Evolutionary conservation across 2,113 vertebrate genomes (phyloP).

Genomic region (Rhinoderma darwinii): DNA sequence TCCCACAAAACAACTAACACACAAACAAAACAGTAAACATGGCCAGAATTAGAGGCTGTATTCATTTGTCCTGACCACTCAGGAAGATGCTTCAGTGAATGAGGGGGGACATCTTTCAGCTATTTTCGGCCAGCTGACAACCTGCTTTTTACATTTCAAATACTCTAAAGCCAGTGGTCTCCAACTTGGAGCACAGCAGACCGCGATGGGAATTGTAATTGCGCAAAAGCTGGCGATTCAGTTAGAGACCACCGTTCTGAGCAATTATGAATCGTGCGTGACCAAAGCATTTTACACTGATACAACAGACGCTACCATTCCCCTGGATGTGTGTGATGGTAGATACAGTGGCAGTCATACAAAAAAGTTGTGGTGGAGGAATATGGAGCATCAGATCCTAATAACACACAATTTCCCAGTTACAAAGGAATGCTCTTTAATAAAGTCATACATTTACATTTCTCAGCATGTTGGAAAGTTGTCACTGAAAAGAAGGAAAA

Average conservation of each 20-base stretch:
- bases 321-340: not conserved
- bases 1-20: no score
- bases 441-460: slow-evolving; percentile 29
- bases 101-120: no score
- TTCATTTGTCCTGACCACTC: not conserved
- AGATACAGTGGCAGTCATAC: not conserved
- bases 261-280: no score
- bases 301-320: no score
- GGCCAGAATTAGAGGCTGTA: not conserved
- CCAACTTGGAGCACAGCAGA: not conserved
- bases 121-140: not conserved
- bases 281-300: not conserved
- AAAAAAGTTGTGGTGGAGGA: not conserved
- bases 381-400: not conserved
- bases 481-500: not conserved
- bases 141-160: not conserved
- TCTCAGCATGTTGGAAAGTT: slow-evolving; percentile 14
- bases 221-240: not conserved
- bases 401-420: not conserved
- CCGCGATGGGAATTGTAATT: not conserved
- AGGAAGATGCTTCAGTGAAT: no score
- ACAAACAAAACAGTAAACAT: not conserved
- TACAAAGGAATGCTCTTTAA: slow-evolving; percentile 33
- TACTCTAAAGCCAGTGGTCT: not conserved
- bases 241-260: no score